Evolutionary conservation across 2,113 vertebrate species (phyloP).

Genomic region (Eupsittula cactorum): DNA sequence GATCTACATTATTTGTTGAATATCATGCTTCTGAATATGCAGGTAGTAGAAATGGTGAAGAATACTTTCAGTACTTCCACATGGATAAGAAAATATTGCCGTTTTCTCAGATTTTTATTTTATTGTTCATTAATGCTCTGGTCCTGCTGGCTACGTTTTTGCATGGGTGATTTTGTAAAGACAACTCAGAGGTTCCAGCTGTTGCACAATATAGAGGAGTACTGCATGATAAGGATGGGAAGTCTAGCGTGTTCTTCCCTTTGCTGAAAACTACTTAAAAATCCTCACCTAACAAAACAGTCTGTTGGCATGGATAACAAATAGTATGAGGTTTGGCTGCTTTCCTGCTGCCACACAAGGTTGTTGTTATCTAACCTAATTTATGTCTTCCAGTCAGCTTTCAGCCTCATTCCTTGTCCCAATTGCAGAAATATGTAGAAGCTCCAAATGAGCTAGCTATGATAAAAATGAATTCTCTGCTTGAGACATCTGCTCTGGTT

Average conservation of each 20-base stretch:
- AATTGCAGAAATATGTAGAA: background rate
- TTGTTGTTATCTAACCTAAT: conserved; percentile 20
- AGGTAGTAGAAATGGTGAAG: background rate
- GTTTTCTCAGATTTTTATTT: background rate
- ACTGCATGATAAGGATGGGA: background rate
- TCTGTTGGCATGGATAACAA: background rate
- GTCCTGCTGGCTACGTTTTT: background rate
- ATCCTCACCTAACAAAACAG: background rate
- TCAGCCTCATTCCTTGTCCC: background rate
- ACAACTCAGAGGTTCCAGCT: background rate
- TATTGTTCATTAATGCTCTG: background rate
- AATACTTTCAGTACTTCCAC: background rate
- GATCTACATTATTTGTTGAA: background rate
- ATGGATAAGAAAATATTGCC: background rate
- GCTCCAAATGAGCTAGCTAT: background rate
- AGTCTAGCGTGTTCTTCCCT: background rate
- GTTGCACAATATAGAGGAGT: background rate
- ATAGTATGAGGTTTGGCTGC: background rate
- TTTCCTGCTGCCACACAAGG: background rate
- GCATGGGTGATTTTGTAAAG: background rate
- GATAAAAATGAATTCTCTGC: background rate
- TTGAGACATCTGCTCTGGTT: background rate
- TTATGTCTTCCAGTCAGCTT: conserved; percentile 9
- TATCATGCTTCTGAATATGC: background rate
- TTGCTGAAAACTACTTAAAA: conserved; percentile 15